These are phyloP conservation scores for Bergia sp. DNA, from an alignment of 92 coral and sea anemone genomes.

Conservation along the genomic window DNA sequence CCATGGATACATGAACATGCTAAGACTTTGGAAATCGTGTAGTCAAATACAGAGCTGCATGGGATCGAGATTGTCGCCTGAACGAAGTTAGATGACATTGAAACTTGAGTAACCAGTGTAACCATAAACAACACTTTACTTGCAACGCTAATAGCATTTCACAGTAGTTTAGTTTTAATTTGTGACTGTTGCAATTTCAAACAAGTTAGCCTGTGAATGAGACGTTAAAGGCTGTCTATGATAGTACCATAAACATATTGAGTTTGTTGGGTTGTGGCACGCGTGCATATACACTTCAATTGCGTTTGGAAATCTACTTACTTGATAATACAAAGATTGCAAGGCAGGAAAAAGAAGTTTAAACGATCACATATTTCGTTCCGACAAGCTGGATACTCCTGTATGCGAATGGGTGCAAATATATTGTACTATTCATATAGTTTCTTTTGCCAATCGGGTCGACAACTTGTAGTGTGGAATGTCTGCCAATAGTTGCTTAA, in stretches of 20 bases:
- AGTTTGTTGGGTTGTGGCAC: not conserved
- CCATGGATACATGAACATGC: not conserved
- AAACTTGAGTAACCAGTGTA: not conserved
- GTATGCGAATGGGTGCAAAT: no score
- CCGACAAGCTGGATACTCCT: no score
- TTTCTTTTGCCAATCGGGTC: no score
- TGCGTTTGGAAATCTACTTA: not conserved
- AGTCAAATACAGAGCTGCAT: not conserved
- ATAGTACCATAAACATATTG: not conserved
- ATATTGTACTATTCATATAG: no score
- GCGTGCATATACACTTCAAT: not conserved
- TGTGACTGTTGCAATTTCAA: not conserved
- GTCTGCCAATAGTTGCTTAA: no score
- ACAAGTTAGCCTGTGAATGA: no score
- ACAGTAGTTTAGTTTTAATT: not conserved
- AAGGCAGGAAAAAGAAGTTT: not conserved
- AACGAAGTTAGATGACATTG: not conserved
- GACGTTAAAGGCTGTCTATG: no score
- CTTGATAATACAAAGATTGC: not conserved
- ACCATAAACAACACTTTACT: not conserved
- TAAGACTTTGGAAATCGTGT: not conserved
- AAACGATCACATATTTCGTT: not conserved
- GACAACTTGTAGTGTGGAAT: no score
- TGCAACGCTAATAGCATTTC: no score
- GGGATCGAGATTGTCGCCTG: not conserved